phyloP scores from a whole-genome alignment of 1,140 invertebrate species.

The Drosophila pseudoananassae region DNA sequence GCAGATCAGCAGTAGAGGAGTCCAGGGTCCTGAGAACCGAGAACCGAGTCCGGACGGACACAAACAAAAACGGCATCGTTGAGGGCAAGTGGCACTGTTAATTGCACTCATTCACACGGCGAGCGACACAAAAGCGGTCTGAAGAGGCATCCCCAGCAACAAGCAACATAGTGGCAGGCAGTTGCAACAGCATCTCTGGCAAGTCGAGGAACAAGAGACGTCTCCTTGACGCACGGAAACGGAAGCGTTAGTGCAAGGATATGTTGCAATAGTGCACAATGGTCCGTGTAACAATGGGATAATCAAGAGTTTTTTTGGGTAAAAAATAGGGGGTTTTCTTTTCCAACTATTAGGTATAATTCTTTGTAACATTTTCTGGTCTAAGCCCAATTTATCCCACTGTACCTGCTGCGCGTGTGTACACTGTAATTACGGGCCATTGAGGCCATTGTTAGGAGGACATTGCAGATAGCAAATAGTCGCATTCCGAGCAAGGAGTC shows the following conservation, averaged over 20 bases:
- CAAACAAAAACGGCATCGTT: conserved; percentile 58
- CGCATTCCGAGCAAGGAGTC: conserved; percentile 18
- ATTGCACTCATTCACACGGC: conserved; percentile 79
- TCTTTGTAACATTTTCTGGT: no score
- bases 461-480: conserved; percentile 60
- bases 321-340: neutral
- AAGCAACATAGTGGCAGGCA: conserved; percentile 11
- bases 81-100: conserved; percentile 70
- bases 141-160: conserved; percentile 51
- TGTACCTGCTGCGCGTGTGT: conserved; percentile 35
- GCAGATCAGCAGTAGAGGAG: conserved; percentile 44
- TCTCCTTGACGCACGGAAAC: conserved; percentile 75
- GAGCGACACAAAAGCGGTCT: conserved; percentile 57
- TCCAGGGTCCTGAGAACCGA: neutral
- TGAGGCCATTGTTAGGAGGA: conserved; percentile 71
- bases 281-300: conserved; percentile 14
- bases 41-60: conserved; percentile 15
- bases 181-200: conserved; percentile 9
- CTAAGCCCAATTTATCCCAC: neutral
- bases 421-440: conserved; percentile 66
- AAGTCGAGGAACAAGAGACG: conserved; percentile 25
- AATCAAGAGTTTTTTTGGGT: neutral
- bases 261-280: conserved; percentile 67
- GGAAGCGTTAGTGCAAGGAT: conserved; percentile 80
- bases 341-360: no score